These are phyloP conservation scores for Drosophila mojavensis DNA, from an alignment of 1,140 invertebrate genomes.

Conservation along the genomic window DNA sequence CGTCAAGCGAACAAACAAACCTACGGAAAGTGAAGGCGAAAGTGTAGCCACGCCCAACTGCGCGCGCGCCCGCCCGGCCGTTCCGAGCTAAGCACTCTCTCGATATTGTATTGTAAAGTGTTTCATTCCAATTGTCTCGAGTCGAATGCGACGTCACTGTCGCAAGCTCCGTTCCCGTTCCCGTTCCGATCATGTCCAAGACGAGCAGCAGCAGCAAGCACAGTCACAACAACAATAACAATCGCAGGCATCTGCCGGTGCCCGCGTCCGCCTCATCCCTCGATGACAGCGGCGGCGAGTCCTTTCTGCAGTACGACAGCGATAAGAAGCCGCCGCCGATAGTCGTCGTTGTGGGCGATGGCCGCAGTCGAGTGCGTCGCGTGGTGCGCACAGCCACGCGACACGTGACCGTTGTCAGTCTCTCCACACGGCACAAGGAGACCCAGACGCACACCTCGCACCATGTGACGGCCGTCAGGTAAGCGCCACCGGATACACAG, in stretches of 20 bases:
- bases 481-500: conserved; percentile 42
- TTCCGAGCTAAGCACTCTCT: background rate
- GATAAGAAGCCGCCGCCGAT: conserved; percentile 80
- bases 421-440: conserved; percentile 83
- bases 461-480: conserved; percentile 84
- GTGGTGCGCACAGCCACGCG: conserved; percentile 82
- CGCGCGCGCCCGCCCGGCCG: background rate
- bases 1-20: conserved; percentile 44
- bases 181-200: conserved; percentile 39
- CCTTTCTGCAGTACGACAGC: conserved; percentile 80
- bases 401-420: conserved; percentile 83
- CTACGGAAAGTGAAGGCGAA: conserved; percentile 65
- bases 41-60: conserved; percentile 36
- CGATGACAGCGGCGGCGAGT: conserved; percentile 63
- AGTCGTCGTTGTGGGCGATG: conserved; percentile 83
- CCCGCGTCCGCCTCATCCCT: conserved; percentile 36
- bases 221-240: conserved; percentile 48
- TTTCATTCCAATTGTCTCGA: conserved; percentile 7
- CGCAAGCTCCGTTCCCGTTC: conserved; percentile 16
- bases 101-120: conserved; percentile 19
- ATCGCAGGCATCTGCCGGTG: conserved; percentile 60
- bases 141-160: conserved; percentile 33
- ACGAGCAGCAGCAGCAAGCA: conserved; percentile 45
- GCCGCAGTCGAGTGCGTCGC: conserved; percentile 78
- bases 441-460: conserved; percentile 83